Conservation (phyloP, 2,113 vertebrate species). For the Cololabis saira region DNA sequence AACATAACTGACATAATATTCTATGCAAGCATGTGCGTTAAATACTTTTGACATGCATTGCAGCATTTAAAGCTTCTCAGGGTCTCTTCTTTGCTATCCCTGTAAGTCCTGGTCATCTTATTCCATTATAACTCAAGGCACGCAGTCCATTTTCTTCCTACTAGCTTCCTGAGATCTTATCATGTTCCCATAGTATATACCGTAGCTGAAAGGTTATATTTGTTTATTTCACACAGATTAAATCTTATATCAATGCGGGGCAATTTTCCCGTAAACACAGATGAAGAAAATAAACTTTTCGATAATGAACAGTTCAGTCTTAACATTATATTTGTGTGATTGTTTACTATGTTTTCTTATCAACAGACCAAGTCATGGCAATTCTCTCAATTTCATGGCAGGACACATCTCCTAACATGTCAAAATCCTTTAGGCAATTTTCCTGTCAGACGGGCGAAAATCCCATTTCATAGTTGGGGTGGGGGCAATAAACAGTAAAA, state of each 20-base stretch:
- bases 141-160: slow-evolving; percentile 51
- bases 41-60: not conserved
- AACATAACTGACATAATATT: not conserved
- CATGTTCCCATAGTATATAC: slow-evolving; percentile 44
- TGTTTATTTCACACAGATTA: slow-evolving; percentile 72
- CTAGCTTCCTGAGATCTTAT: slow-evolving; percentile 63
- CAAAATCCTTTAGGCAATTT: no score
- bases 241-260: slow-evolving; percentile 62
- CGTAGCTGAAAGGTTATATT: slow-evolving; percentile 67
- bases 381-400: no score
- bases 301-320: slow-evolving; percentile 43
- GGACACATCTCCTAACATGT: no score
- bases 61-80: not conserved
- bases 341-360: slow-evolving; percentile 27
- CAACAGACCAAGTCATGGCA: no score
- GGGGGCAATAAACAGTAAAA: no score
- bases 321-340: slow-evolving; percentile 42
- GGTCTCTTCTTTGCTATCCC: not conserved
- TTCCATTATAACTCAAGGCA: slow-evolving; percentile 60
- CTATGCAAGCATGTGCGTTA: not conserved
- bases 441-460: no score
- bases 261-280: slow-evolving; percentile 63
- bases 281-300: slow-evolving; percentile 56
- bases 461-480: no score
- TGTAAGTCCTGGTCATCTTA: slow-evolving; percentile 10